phyloP scores from a whole-genome alignment of 1,140 invertebrate genomes.

The Drosophila arawakana region DNA sequence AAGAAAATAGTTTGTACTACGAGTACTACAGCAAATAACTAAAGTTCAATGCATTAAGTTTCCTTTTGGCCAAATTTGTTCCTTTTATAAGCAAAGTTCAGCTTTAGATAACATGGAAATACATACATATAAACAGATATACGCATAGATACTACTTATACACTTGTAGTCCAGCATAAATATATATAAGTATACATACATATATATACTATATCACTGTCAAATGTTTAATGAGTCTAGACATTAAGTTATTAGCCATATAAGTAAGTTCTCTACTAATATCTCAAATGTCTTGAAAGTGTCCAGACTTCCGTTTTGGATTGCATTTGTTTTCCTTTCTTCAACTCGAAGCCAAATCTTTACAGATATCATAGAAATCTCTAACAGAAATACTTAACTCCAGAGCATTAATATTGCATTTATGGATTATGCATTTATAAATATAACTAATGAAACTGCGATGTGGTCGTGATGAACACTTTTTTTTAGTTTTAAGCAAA shows the following conservation, averaged over 20 bases:
- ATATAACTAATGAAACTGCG: slow-evolving; percentile 36
- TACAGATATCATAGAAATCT: background rate
- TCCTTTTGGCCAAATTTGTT: slow-evolving; percentile 74
- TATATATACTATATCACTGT: slow-evolving; percentile 49
- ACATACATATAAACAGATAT: slow-evolving; percentile 35
- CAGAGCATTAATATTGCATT: slow-evolving; percentile 56
- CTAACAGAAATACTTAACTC: slow-evolving; percentile 19
- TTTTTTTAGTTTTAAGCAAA: slow-evolving; percentile 66
- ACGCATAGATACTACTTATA: slow-evolving; percentile 17
- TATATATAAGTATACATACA: slow-evolving; percentile 9
- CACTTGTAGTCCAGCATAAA: slow-evolving; percentile 8
- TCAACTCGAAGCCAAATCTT: slow-evolving; percentile 31
- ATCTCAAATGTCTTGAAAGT: slow-evolving; percentile 16
- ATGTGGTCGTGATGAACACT: slow-evolving; percentile 58
- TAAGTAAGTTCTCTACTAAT: slow-evolving; percentile 46
- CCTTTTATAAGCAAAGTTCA: slow-evolving; percentile 66
- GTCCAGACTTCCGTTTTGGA: background rate
- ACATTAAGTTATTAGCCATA: slow-evolving; percentile 51
- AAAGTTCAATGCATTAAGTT: slow-evolving; percentile 69
- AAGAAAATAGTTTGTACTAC: slow-evolving; percentile 37
- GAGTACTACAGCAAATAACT: slow-evolving; percentile 35
- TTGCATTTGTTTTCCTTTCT: background rate
- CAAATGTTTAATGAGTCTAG: slow-evolving; percentile 48
- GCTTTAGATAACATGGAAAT: slow-evolving; percentile 60
- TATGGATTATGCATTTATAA: slow-evolving; percentile 71